Evolutionary conservation across 1,140 invertebrate genomes (phyloP).

Genomic region (Monomorium pharaonis): DNA sequence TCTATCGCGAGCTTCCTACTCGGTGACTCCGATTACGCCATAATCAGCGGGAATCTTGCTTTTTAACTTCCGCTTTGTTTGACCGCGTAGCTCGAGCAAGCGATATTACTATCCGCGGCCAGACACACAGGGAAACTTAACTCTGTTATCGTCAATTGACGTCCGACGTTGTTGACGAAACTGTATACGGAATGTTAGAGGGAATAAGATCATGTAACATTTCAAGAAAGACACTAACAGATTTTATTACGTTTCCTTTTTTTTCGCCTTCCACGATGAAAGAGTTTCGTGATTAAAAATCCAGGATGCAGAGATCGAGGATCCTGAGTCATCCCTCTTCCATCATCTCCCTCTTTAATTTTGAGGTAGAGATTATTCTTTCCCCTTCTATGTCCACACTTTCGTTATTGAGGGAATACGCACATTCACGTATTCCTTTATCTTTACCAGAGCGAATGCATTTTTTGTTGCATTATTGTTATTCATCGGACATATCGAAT

Average conservation of each 20-base stretch:
- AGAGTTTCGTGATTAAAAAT: not conserved
- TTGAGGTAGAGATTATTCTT: not conserved
- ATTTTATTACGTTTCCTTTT: not conserved
- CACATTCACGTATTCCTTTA: not conserved
- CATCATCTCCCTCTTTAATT: not conserved
- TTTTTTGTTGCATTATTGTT: not conserved
- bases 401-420: not conserved
- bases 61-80: constrained; percentile 11
- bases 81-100: not conserved
- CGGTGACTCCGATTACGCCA: constrained; percentile 24
- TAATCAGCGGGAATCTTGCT: constrained; percentile 1
- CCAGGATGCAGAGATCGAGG: not conserved
- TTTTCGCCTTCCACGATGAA: not conserved
- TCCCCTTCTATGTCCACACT: not conserved
- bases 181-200: not conserved
- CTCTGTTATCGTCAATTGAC: not conserved
- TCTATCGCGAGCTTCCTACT: constrained; percentile 14
- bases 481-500: not conserved
- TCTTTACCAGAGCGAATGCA: too few relatives aligned
- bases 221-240: not conserved
- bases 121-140: not conserved
- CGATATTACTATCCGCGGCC: not conserved
- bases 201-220: not conserved
- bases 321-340: not conserved
- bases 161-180: not conserved